Percentiles rank a stretch among this genome's conserved stretches.
Conservation (phyloP, 2,797 vertebrate species). For the Enteromius trimaculatus region DNA sequence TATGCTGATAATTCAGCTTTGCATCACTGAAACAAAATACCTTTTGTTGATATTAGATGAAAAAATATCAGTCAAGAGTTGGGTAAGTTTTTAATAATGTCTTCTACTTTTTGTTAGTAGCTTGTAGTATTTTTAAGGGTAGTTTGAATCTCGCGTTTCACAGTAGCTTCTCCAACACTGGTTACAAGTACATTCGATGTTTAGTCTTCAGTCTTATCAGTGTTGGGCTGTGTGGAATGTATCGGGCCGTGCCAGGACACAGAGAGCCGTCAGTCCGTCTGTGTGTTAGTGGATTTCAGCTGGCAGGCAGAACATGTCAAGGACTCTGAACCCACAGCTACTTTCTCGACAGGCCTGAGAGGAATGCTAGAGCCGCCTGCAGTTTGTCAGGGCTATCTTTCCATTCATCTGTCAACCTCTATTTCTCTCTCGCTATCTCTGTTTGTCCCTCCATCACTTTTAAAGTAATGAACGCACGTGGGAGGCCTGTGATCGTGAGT, state of each 20-base stretch:
- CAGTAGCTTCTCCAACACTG: background rate
- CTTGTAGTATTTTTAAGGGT: background rate
- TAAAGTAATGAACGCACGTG: background rate
- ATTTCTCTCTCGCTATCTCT: background rate
- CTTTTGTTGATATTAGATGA: background rate
- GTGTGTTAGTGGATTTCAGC: constrained; percentile 26
- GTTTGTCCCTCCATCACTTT: background rate
- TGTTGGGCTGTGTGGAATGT: constrained; percentile 47
- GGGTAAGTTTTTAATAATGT: background rate
- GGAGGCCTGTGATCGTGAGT: constrained; percentile 5
- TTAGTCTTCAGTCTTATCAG: constrained; percentile 30
- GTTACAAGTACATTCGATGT: constrained; percentile 19
- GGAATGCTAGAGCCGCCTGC: constrained; percentile 24
- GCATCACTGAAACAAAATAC: background rate
- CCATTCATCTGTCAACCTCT: background rate
- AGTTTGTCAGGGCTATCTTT: constrained; percentile 7
- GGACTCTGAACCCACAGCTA: constrained; percentile 15
- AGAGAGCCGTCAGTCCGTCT: constrained; percentile 3
- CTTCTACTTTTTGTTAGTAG: background rate
- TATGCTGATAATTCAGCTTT: background rate
- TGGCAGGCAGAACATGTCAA: constrained; percentile 37
- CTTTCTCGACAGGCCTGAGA: constrained; percentile 33
- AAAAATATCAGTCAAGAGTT: too few relatives aligned
- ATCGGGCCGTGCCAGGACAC: constrained; percentile 40
- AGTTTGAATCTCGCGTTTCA: background rate